A percentile compares a stretch with the other conserved stretches of the same genome.
phyloP scores from a whole-genome alignment of 2,888 invertebrate genomes.

The Cerceris rybyensis region DNA sequence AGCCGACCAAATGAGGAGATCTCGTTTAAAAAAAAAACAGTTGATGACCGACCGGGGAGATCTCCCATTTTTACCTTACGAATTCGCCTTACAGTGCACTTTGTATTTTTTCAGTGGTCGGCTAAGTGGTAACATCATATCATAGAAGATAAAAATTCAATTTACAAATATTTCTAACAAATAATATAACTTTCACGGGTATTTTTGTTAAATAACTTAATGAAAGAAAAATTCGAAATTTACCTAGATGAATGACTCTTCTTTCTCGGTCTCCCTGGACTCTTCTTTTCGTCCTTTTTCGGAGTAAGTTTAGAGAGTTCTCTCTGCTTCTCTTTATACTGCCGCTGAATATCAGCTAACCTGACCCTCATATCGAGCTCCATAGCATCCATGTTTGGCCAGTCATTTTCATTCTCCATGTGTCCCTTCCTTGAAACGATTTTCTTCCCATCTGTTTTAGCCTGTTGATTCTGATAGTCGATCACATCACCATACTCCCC shows the following conservation, averaged over 20 bases:
- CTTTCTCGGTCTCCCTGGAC: conserved; percentile 82
- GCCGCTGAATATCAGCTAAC: conserved; percentile 90
- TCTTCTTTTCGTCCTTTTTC: conserved; percentile 83
- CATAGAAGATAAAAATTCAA: too few relatives aligned
- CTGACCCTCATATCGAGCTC: conserved; percentile 92
- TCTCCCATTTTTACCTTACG: too few relatives aligned
- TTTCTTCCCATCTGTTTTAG: conserved; percentile 73
- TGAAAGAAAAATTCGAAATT: conserved; percentile 2
- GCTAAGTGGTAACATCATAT: too few relatives aligned
- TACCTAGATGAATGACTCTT: conserved; percentile 77
- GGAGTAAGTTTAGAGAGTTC: conserved; percentile 89
- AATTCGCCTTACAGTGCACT: too few relatives aligned
- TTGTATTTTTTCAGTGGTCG: too few relatives aligned
- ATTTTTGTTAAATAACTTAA: background rate
- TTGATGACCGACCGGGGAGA: too few relatives aligned
- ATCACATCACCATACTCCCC: conserved; percentile 62
- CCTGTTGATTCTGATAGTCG: conserved; percentile 66
- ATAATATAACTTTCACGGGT: too few relatives aligned
- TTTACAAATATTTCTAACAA: too few relatives aligned
- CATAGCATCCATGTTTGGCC: conserved; percentile 86
- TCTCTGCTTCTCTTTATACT: conserved; percentile 92
- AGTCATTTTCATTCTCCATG: conserved; percentile 70
- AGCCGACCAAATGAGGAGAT: too few relatives aligned
- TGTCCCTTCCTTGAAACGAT: conserved; percentile 76
- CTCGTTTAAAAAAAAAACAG: too few relatives aligned